Conservation (phyloP, 2,797 vertebrate species). For the Gymnopithys bicolor region DNA sequence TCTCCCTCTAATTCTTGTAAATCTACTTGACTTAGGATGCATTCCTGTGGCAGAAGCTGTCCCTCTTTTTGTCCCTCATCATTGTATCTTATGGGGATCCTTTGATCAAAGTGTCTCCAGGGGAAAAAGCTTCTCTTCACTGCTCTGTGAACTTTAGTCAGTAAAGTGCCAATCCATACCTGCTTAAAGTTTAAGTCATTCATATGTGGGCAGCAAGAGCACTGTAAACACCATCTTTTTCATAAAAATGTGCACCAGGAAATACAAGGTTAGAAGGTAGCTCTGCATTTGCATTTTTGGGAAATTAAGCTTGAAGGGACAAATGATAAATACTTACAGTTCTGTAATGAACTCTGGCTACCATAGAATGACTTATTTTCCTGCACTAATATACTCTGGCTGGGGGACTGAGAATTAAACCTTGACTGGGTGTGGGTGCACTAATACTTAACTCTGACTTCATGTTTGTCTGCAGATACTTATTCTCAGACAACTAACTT, state of each 20-base stretch:
- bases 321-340: neutral
- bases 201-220: neutral
- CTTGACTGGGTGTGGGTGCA: neutral
- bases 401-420: neutral
- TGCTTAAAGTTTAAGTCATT: neutral
- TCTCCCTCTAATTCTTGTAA: neutral
- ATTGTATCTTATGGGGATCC: neutral
- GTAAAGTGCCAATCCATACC: neutral
- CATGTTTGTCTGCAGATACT: neutral
- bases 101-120: neutral
- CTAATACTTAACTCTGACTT: neutral
- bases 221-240: neutral
- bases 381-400: neutral
- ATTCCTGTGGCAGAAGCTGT: neutral
- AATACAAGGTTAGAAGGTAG: neutral
- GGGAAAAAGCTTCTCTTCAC: neutral
- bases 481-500: neutral
- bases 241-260: neutral
- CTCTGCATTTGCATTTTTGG: neutral
- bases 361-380: neutral
- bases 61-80: neutral
- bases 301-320: neutral
- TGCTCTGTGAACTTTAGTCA: neutral
- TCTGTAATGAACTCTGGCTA: neutral
- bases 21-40: neutral